Evolutionary conservation across 2,113 vertebrate species (phyloP), one percentile per base, ranked within the genome.

Genomic region (Eurystomus gularis): DNA sequence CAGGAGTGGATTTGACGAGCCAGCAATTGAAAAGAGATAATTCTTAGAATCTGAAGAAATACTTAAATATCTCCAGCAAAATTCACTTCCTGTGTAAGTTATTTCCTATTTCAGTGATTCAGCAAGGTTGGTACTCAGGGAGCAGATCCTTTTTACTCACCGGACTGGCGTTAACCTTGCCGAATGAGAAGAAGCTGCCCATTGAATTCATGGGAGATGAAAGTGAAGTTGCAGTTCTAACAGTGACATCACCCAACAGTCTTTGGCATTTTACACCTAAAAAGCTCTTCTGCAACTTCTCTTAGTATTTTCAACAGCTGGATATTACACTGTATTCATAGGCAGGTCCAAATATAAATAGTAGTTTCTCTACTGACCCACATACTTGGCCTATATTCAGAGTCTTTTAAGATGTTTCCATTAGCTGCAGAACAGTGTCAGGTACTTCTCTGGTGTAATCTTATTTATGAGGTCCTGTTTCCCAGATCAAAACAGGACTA

Each of bases 301-400:
- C 25, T 13, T 69, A 28, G 62, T 57, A 49, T 90, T 96, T 94
- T 91, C 90, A 96, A 76, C 90, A 97, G 95, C 94, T 96, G 93
- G 66, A 80, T 93, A 65, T 93, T 91, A 80, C 73, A 72, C 83
- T 90, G 70, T 33, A 73, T 80, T 94, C 87, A 76, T 5, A 91
- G 57, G 78, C 87, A 93, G 78, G 40, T 93, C 93, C 82, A 94
- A 96, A 90, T 77, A 93, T 61, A 94, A 94, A 91, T 87, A 90
- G 81, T 23, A 82, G 77, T 90, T 95, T 90, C 95, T 97, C 92
- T 88, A 85, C 87, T 97, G 95, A 94, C 93, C 95, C 90, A 93
- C 87, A 95, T 93, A 82, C 75, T 97, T 96, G 94, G 94, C 94
- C 92, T 88, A 89, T 58, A 91, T 93, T 96, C 93, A 85, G 80